Percentiles rank a stretch among this genome's conserved stretches.
Conservation (phyloP, 2,113 vertebrate species). For the Hydrolagus affinis region DNA sequence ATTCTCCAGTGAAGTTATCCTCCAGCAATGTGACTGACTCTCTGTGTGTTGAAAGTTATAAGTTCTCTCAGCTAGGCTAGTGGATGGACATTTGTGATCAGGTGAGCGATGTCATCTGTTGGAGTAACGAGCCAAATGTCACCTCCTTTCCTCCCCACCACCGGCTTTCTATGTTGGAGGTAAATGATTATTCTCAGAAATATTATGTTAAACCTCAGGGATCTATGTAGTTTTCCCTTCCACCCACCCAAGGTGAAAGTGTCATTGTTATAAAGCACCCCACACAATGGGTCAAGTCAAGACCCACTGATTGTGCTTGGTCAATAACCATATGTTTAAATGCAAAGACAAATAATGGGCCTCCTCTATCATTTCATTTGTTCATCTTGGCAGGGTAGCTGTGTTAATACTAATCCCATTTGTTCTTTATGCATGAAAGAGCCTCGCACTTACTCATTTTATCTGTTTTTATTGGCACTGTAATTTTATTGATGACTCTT, state of each 20-base stretch:
- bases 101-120: no score
- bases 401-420: constrained; percentile 1
- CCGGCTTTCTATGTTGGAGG: background rate
- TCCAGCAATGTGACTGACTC: no score
- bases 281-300: background rate
- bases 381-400: background rate
- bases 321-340: background rate
- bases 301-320: background rate
- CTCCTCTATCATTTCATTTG: background rate
- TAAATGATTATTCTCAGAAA: background rate
- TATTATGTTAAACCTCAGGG: background rate
- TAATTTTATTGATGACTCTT: background rate
- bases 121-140: no score
- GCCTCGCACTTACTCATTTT: background rate
- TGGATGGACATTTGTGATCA: no score
- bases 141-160: background rate
- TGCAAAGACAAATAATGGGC: background rate
- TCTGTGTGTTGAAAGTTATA: no score
- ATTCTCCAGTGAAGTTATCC: no score
- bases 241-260: background rate
- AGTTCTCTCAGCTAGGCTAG: no score
- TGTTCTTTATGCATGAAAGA: constrained; percentile 7
- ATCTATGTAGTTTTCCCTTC: background rate
- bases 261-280: background rate
- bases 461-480: constrained; percentile 21